Conservation (phyloP, 1,140 invertebrate genomes). For the Lerema accius region DNA sequence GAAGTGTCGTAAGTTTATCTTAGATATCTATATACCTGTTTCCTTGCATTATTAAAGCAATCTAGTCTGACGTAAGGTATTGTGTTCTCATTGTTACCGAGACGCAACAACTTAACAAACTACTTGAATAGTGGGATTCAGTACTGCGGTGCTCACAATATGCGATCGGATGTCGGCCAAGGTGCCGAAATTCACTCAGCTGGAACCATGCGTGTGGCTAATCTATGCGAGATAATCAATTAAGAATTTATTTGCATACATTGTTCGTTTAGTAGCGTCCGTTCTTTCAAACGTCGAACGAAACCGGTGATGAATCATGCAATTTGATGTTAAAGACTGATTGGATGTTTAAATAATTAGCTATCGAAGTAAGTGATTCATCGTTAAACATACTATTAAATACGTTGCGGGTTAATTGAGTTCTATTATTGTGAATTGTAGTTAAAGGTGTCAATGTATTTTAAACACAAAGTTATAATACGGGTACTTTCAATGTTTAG, state of each 20-base stretch:
- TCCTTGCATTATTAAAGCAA: conserved; percentile 4
- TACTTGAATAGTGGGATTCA: conserved; percentile 34
- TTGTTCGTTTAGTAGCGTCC: neutral
- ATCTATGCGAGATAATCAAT: conserved; percentile 12
- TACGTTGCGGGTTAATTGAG: neutral
- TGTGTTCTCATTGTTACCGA: conserved; percentile 20
- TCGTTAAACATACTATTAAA: neutral
- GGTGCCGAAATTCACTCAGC: conserved; percentile 38
- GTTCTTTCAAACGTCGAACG: neutral
- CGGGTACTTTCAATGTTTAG: too few relatives aligned
- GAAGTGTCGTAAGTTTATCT: too few relatives aligned
- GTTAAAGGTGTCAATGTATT: neutral
- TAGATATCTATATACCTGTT: too few relatives aligned
- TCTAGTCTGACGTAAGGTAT: conserved; percentile 22
- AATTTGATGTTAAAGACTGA: too few relatives aligned
- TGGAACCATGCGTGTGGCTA: conserved; percentile 35
- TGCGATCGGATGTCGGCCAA: conserved; percentile 47
- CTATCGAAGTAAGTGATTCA: neutral
- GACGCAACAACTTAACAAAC: conserved; percentile 11
- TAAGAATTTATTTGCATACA: conserved; percentile 13
- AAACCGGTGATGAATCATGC: neutral
- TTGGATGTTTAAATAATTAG: too few relatives aligned
- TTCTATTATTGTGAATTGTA: neutral
- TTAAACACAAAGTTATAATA: neutral
- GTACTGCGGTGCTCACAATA: conserved; percentile 42